phyloP scores from a whole-genome alignment of 1,140 invertebrate species.

The Nilaparvata lugens region DNA sequence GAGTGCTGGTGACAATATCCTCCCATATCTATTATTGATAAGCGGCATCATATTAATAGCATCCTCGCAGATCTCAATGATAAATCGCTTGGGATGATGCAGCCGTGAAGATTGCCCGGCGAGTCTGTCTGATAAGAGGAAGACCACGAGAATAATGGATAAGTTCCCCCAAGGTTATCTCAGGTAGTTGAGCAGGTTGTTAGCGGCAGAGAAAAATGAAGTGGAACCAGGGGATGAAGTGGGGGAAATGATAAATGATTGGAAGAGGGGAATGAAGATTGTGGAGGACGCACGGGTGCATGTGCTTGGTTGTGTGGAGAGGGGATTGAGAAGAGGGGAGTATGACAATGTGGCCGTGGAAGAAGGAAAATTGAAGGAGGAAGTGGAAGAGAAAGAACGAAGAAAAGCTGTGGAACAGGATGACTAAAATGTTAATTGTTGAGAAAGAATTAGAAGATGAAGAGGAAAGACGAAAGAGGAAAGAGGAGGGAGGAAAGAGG shows the following conservation, averaged over 20 bases:
- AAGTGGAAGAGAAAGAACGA: no score
- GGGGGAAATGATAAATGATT: background rate
- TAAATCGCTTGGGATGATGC: background rate
- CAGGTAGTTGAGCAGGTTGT: background rate
- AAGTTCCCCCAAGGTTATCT: conserved; percentile 27
- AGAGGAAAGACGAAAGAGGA: no score
- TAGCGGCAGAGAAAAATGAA: background rate
- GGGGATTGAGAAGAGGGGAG: no score
- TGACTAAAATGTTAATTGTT: no score
- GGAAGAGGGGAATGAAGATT: background rate
- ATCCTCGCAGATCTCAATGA: background rate
- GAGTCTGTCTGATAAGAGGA: background rate
- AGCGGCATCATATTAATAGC: background rate
- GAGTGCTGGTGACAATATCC: background rate
- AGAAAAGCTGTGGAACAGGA: no score
- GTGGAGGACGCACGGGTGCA: background rate
- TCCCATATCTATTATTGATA: background rate
- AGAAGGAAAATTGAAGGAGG: no score
- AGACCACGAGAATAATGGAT: background rate
- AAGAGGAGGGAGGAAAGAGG: no score
- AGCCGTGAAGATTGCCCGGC: background rate
- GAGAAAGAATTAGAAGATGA: no score
- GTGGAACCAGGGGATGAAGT: background rate
- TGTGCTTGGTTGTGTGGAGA: no score
- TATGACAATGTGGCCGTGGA: no score